phyloP scores from a whole-genome alignment of 2,113 vertebrate genomes.

The Chloropsis cyanopogon region DNA sequence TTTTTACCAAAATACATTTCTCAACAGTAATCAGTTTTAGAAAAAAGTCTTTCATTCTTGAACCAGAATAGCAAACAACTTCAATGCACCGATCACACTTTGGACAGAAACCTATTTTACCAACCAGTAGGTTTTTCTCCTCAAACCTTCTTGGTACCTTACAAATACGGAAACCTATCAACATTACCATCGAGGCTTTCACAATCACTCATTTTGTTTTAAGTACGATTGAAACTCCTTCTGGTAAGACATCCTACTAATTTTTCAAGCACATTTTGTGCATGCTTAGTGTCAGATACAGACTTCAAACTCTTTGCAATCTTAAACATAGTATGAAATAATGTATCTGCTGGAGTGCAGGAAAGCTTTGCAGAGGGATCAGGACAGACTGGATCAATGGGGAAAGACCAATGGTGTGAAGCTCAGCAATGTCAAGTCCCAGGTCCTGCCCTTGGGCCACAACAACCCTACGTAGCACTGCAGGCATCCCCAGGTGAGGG shows the following conservation, averaged over 20 bases:
- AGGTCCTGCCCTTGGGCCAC: fast-evolving
- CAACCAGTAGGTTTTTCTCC: neutral
- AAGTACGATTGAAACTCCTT: neutral
- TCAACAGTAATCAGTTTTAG: neutral
- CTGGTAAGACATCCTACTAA: neutral
- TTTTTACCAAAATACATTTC: neutral
- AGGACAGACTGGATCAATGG: neutral
- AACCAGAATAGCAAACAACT: neutral
- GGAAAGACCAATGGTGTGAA: fast-evolving
- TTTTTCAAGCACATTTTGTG: neutral
- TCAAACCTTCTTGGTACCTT: neutral
- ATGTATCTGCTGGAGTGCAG: neutral
- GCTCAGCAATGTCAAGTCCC: fast-evolving
- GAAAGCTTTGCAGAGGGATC: neutral
- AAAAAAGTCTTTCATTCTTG: neutral
- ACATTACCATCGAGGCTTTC: fast-evolving
- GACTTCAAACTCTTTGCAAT: neutral
- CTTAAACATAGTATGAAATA: neutral
- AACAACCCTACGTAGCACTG: fast-evolving
- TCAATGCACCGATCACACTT: neutral
- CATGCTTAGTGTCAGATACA: neutral
- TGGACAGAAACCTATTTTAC: neutral
- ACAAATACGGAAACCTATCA: neutral
- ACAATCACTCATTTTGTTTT: neutral
- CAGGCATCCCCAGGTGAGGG: neutral